A percentile compares a stretch with the other conserved stretches of the same genome.
These are phyloP conservation scores for Eufriesea mexicana DNA, from an alignment of 1,140 invertebrate genomes.

Conservation along the genomic window DNA sequence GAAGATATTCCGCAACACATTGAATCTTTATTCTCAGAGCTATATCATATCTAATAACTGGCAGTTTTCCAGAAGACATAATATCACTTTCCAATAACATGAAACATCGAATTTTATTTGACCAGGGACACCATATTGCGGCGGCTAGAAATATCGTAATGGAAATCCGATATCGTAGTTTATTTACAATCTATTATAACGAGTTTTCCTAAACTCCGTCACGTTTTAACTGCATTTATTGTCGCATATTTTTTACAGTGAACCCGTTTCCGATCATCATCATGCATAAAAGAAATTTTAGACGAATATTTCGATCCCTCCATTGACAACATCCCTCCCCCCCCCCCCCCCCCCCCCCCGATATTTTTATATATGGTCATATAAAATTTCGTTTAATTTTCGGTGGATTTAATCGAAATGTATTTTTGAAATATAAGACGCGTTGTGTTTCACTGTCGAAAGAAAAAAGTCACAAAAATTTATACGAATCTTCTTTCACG, in stretches of 20 bases:
- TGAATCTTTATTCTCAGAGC: conserved; percentile 15
- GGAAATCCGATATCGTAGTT: neutral
- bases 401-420: too few species aligned
- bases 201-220: neutral
- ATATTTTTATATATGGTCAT: too few species aligned
- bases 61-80: conserved; percentile 25
- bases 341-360: too few species aligned
- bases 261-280: neutral
- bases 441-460: too few species aligned
- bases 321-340: too few species aligned
- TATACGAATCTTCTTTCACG: too few species aligned
- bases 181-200: conserved; percentile 3
- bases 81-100: conserved; percentile 19
- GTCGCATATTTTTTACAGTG: neutral
- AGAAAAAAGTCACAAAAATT: too few species aligned
- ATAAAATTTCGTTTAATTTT: too few species aligned
- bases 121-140: conserved; percentile 1
- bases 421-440: too few species aligned
- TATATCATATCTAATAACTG: conserved; percentile 6
- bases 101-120: conserved; percentile 13
- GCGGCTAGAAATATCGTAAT: neutral
- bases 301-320: neutral
- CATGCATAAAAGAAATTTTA: neutral
- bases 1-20: neutral
- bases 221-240: neutral